Percentiles rank a stretch among this genome's conserved stretches.
Conservation (phyloP, 2,797 vertebrate species). For the Macrochelys suwanniensis region DNA sequence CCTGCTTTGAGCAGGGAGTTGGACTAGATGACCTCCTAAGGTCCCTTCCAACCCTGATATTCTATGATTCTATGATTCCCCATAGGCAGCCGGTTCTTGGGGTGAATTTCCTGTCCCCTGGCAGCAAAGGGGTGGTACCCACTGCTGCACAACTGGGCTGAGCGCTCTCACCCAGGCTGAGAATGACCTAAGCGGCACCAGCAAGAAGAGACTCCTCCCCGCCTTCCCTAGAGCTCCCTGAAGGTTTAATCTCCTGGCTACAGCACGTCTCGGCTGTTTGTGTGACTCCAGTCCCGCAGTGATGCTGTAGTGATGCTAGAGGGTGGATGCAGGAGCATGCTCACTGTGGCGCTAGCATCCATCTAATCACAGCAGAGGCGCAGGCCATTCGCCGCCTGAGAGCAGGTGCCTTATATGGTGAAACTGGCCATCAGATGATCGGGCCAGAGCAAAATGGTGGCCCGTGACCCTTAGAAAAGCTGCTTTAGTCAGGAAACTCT, state of each 20-base stretch:
- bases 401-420: slow-evolving; percentile 82
- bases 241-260: not conserved
- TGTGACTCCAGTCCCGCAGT: not conserved
- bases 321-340: slow-evolving; percentile 68
- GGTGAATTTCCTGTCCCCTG: not conserved
- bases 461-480: slow-evolving; percentile 62
- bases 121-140: not conserved
- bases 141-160: not conserved
- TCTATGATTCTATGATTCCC: not conserved
- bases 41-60: no score
- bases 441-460: slow-evolving; percentile 81
- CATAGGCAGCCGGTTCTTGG: accelerated
- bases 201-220: not conserved
- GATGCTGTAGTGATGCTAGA: not conserved
- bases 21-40: no score
- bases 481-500: not conserved
- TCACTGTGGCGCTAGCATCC: slow-evolving; percentile 33
- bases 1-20: no score
- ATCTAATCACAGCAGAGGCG: not conserved
- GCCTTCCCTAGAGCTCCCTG: not conserved
- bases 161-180: no score
- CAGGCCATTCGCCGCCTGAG: not conserved
- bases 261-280: not conserved
- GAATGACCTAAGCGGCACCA: not conserved
- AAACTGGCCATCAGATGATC: slow-evolving; percentile 79